These are phyloP conservation scores for Brenthis ino DNA, from an alignment of 2,888 invertebrate species.

Conservation along the genomic window DNA sequence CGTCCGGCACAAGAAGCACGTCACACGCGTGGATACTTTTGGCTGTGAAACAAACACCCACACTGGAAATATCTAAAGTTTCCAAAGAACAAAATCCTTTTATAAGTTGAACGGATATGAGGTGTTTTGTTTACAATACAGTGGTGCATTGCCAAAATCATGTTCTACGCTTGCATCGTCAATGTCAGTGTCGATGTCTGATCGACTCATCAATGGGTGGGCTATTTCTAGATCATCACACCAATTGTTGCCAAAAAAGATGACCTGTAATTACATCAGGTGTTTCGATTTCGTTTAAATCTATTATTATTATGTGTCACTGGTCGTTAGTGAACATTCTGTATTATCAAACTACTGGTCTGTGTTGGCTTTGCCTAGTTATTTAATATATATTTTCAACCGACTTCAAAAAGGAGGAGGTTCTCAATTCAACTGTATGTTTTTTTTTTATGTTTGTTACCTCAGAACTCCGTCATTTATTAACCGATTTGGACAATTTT, in stretches of 20 bases:
- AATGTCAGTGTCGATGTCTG: slow-evolving; percentile 76
- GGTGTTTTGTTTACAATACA: slow-evolving; percentile 42
- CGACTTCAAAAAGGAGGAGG: too few relatives aligned
- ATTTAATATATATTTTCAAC: too few relatives aligned
- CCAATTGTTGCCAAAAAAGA: slow-evolving; percentile 62
- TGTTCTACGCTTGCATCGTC: slow-evolving; percentile 46
- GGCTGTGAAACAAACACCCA: slow-evolving; percentile 65
- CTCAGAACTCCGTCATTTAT: too few relatives aligned
- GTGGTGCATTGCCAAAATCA: slow-evolving; percentile 62
- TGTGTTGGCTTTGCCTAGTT: too few relatives aligned
- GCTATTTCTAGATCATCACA: slow-evolving; percentile 66
- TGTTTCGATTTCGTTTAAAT: slow-evolving; percentile 30
- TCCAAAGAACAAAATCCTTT: slow-evolving; percentile 27
- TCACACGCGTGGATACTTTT: slow-evolving; percentile 57
- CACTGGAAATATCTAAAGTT: slow-evolving; percentile 44
- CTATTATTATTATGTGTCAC: slow-evolving; percentile 1
- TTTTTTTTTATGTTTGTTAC: too few relatives aligned
- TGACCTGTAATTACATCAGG: slow-evolving; percentile 56
- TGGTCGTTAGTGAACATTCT: not conserved
- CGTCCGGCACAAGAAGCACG: slow-evolving; percentile 54
- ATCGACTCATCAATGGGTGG: slow-evolving; percentile 69
- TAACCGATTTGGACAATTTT: too few relatives aligned
- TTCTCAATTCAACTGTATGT: too few relatives aligned
- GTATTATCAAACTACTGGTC: not conserved
- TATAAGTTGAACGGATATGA: slow-evolving; percentile 26